Evolutionary conservation across 2,113 vertebrate species (phyloP).

Genomic region (Thryonomys swinderianus): DNA sequence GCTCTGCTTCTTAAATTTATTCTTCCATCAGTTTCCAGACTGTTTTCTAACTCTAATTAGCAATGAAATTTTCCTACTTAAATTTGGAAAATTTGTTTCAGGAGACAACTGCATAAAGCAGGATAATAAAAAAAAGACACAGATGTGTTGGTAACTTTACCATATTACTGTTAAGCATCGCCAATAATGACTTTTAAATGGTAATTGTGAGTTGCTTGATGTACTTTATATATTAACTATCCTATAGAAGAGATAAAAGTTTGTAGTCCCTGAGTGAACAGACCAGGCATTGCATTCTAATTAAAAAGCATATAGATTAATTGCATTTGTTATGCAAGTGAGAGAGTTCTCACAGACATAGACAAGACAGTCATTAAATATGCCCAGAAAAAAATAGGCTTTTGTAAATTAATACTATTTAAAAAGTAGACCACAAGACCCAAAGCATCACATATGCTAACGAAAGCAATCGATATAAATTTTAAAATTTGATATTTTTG

Average conservation of each 20-base stretch:
- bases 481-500: not conserved
- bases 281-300: not conserved
- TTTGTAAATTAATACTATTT: not conserved
- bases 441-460: not conserved
- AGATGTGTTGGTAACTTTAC: conserved; percentile 39
- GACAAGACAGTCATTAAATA: not conserved
- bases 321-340: conserved; percentile 16
- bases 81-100: conserved; percentile 15
- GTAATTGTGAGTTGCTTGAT: conserved; percentile 50
- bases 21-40: conserved; percentile 62
- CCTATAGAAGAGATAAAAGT: conserved; percentile 54
- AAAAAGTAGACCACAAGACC: not conserved
- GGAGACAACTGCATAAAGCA: not conserved
- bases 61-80: conserved; percentile 61
- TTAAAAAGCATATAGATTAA: conserved; percentile 49
- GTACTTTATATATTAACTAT: conserved; percentile 38
- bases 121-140: conserved; percentile 58
- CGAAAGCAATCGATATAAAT: not conserved
- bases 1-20: conserved; percentile 41
- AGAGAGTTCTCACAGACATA: not conserved
- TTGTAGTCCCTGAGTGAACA: conserved; percentile 43
- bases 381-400: not conserved
- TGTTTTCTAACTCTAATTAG: conserved; percentile 78
- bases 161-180: accelerated
- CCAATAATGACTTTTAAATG: conserved; percentile 55